phyloP scores from a whole-genome alignment of 2,113 vertebrate genomes.

The Platysteira castanea region DNA sequence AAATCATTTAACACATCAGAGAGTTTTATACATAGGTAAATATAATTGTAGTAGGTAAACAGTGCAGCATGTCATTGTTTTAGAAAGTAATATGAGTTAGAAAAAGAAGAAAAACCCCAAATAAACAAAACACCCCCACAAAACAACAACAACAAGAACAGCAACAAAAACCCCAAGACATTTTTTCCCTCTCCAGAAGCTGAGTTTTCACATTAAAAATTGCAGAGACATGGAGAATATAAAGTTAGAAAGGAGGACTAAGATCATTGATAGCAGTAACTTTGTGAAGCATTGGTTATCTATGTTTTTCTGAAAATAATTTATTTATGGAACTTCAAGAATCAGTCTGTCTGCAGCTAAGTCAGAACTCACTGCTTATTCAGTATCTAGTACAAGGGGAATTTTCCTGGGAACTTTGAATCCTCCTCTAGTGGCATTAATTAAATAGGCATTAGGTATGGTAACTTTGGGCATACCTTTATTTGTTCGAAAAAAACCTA shows the following conservation, averaged over 20 bases:
- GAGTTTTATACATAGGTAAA: background rate
- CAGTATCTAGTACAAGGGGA: background rate
- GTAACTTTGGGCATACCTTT: background rate
- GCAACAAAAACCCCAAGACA: background rate
- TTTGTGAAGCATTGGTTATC: background rate
- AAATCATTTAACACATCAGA: background rate
- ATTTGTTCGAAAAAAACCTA: background rate
- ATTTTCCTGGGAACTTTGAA: background rate
- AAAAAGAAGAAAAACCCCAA: background rate
- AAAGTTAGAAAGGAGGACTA: background rate
- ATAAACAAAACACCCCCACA: background rate
- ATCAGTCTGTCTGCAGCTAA: background rate
- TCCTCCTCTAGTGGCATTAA: background rate
- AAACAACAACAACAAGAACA: background rate
- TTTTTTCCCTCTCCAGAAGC: background rate
- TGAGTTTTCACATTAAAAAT: background rate
- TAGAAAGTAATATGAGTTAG: background rate
- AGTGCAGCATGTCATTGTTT: background rate
- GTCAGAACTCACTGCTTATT: background rate
- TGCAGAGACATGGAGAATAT: background rate
- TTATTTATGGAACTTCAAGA: background rate
- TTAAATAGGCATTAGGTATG: background rate
- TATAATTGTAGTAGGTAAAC: background rate
- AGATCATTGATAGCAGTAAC: background rate
- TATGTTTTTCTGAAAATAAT: background rate